A percentile compares a stretch with the other conserved stretches of the same genome.
Conservation (phyloP, 2,888 invertebrate species). For the Eupithecia insigniata region DNA sequence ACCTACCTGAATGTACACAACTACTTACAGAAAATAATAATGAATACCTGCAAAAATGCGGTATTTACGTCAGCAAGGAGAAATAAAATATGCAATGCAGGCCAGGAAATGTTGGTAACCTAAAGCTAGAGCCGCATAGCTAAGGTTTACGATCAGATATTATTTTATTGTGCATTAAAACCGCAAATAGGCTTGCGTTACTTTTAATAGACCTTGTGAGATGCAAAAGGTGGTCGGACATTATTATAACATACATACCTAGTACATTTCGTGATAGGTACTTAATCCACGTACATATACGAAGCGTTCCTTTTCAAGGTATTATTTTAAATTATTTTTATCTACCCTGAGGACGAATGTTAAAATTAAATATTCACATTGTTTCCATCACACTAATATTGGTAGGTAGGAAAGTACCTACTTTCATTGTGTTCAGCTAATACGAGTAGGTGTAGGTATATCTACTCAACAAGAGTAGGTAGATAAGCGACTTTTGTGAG, state of each 20-base stretch:
- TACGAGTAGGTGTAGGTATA: no score
- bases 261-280: not conserved
- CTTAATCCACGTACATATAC: no score
- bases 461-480: not conserved
- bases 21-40: not conserved
- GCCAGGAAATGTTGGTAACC: slow-evolving; percentile 19
- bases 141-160: slow-evolving; percentile 37
- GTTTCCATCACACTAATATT: no score
- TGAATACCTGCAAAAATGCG: not conserved
- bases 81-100: slow-evolving; percentile 6
- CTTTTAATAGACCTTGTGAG: slow-evolving; percentile 18
- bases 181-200: slow-evolving; percentile 22
- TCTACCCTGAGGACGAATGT: no score
- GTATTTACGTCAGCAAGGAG: slow-evolving; percentile 17
- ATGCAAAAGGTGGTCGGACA: not conserved
- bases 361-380: no score
- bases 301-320: no score
- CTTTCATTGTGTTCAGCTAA: not conserved
- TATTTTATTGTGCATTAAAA: slow-evolving; percentile 36
- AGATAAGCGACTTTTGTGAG: not conserved
- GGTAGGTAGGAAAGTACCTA: not conserved
- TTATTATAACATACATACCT: not conserved
- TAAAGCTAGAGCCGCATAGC: slow-evolving; percentile 30
- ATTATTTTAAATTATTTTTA: no score
- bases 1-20: not conserved